These are phyloP conservation scores for Mechanitis mazaeus DNA, from an alignment of 2,888 invertebrate species.

Conservation along the genomic window DNA sequence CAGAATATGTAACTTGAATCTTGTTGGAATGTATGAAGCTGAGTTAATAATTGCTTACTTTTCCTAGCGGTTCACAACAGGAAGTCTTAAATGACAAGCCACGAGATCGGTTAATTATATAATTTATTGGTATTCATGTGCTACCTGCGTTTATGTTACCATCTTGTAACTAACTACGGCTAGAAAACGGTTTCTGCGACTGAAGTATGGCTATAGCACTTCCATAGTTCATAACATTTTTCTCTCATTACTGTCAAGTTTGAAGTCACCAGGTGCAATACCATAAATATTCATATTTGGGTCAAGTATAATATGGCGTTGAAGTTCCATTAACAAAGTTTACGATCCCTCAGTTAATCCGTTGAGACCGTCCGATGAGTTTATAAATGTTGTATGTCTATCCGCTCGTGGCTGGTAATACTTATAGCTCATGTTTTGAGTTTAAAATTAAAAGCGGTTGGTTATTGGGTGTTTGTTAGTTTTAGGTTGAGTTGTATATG, in stretches of 20 bases:
- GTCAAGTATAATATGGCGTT: constrained; percentile 29
- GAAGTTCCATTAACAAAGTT: constrained; percentile 29
- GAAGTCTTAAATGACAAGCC: constrained; percentile 47
- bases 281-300: constrained; percentile 23
- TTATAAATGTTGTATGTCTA: constrained; percentile 21
- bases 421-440: constrained; percentile 19
- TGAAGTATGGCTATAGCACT: constrained; percentile 23
- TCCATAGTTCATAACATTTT: constrained; percentile 29
- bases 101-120: constrained; percentile 45
- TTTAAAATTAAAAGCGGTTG: constrained; percentile 28
- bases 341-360: constrained; percentile 24
- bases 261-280: background rate
- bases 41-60: constrained; percentile 24
- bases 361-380: constrained; percentile 10
- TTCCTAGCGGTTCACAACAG: constrained; percentile 41
- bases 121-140: constrained; percentile 34
- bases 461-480: constrained; percentile 24
- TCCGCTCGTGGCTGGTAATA: constrained; percentile 6
- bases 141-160: constrained; percentile 44
- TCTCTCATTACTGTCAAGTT: background rate
- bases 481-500: constrained; percentile 35
- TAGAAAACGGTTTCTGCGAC: constrained; percentile 38
- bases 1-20: no score
- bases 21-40: background rate
- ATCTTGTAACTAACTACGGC: constrained; percentile 34